Evolutionary conservation across 2,888 invertebrate genomes (phyloP), one percentile per base, ranked within the genome.

Genomic region (Diaperis boleti): DNA sequence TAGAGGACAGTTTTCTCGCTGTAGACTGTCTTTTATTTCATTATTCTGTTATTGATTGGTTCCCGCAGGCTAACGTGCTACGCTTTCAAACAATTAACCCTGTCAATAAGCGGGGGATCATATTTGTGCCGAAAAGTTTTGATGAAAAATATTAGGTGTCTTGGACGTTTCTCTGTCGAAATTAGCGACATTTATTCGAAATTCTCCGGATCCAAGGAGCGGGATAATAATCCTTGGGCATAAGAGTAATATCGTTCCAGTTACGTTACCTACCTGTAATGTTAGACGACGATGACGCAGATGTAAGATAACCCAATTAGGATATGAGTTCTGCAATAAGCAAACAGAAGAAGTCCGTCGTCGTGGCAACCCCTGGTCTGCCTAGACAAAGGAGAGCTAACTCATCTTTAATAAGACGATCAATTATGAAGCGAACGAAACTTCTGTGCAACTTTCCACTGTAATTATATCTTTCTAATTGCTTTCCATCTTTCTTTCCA

Each of bases 381-480:
- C 56, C 49, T 65, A 77, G 76, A 79, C 79, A 79, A 80, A 78
- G 76, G 76, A 75, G 72, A 68, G 77, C 81, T 81, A 81, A 81
- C 80, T 81, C 80, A 81, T 81, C 80, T 81, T 81, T 81, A 81
- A 81, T 81, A 81, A 81, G 81, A 73, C 81, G 80, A 81, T 81
- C 81, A 81, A 81, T 81, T 81, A 81, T 81, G 79, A 79, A 75
- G 76, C 74, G 74, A 73, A 74, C 73, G 77, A 76, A 79, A 79
- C 76, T 78, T 78, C 75, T 78, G 76, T 78, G 76, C 77, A 79
- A 79, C 76, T 79, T 78, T 76, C 75, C 75, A 72, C 76, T 76
- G 78, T 79, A 79, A 79, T 79, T 79, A 79, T 79, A 79, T 80
- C 79, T 79, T 78, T 76, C 76, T 79, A 79, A 80, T 80, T 79